phyloP scores from a whole-genome alignment of 1,140 invertebrate genomes.

The Leptinotarsa defecta region DNA sequence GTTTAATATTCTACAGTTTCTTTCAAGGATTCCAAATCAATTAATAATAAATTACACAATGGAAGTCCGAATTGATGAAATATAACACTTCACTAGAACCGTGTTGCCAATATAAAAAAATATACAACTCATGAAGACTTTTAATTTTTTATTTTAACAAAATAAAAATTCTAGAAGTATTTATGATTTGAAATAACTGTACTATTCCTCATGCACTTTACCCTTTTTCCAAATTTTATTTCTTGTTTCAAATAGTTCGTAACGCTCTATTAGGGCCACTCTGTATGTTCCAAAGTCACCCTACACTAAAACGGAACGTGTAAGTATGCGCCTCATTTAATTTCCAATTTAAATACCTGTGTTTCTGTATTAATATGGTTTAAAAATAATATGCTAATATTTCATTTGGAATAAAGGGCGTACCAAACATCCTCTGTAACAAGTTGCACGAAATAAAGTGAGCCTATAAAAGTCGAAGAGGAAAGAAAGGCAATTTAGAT shows the following conservation, averaged over 20 bases:
- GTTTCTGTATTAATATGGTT: slow-evolving; percentile 19
- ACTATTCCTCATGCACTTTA: too few relatives aligned
- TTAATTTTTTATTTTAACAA: not conserved
- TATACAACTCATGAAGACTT: not conserved
- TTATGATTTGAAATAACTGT: too few relatives aligned
- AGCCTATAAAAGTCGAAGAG: slow-evolving; percentile 20
- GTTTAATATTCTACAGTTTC: too few relatives aligned
- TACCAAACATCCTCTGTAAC: slow-evolving; percentile 17
- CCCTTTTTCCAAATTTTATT: too few relatives aligned
- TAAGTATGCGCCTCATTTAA: slow-evolving; percentile 19
- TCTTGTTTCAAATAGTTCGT: too few relatives aligned
- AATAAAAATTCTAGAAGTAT: too few relatives aligned
- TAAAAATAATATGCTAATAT: slow-evolving; percentile 27
- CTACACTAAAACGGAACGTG: slow-evolving; percentile 5
- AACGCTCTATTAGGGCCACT: not conserved
- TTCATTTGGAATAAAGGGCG: slow-evolving; percentile 25
- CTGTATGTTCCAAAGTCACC: not conserved
- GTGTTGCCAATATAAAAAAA: too few relatives aligned
- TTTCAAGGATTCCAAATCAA: too few relatives aligned
- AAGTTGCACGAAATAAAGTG: slow-evolving; percentile 18
- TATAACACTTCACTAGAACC: too few relatives aligned
- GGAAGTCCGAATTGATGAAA: too few relatives aligned
- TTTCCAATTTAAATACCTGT: slow-evolving; percentile 26
- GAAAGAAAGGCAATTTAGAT: slow-evolving; percentile 24
- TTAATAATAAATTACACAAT: too few relatives aligned